A percentile compares a stretch with the other conserved stretches of the same genome.
phyloP scores from a whole-genome alignment of 2,113 vertebrate species.

The Sinocyclocheilus grahami region DNA sequence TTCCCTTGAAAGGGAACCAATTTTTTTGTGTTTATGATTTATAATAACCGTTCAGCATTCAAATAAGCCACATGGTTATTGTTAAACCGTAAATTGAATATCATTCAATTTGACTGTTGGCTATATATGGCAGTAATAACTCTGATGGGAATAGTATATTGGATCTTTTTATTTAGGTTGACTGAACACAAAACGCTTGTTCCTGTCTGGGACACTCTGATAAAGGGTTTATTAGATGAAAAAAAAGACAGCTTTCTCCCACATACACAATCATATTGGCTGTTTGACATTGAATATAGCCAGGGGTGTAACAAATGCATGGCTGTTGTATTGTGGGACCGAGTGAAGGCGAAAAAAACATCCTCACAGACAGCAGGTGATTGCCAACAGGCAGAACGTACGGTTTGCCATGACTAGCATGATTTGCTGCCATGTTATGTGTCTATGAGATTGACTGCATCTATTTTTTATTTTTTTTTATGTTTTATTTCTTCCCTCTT shows the following conservation, averaged over 20 bases:
- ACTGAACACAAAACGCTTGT: conserved; percentile 24
- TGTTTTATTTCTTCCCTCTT: conserved; percentile 14
- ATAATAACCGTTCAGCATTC: background rate
- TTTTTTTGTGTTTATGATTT: too few species aligned
- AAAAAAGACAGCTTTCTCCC: background rate
- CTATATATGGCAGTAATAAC: background rate
- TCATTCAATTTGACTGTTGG: background rate
- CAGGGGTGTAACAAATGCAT: background rate
- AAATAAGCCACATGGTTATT: background rate
- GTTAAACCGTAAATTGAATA: conserved; percentile 38
- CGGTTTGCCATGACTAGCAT: background rate
- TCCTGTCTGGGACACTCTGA: conserved; percentile 26
- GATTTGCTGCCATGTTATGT: conserved; percentile 1
- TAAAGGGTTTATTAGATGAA: conserved; percentile 39
- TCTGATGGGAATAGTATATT: background rate
- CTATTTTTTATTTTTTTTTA: background rate
- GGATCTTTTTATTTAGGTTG: conserved; percentile 30
- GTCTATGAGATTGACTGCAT: background rate
- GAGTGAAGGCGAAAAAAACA: background rate
- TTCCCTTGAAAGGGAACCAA: too few species aligned
- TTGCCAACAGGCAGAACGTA: background rate
- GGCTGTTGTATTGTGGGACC: background rate
- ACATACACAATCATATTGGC: background rate
- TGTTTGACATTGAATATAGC: conserved; percentile 23
- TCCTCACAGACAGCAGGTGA: background rate